These are phyloP conservation scores for Psephotus haematonotus DNA, from an alignment of 2,113 vertebrate genomes.

Conservation along the genomic window DNA sequence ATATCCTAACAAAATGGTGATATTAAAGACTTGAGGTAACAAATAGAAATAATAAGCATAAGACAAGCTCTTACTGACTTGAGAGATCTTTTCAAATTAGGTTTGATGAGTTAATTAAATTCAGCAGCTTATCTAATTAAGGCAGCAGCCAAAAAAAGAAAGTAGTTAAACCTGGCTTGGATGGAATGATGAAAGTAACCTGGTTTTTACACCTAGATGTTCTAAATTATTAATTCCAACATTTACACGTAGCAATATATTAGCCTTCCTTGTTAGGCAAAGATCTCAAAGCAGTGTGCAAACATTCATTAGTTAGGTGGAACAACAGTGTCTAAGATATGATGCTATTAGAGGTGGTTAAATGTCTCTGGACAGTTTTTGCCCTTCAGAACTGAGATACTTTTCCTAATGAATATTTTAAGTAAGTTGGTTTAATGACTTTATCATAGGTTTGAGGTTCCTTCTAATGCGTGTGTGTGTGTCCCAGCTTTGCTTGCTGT, in stretches of 20 bases:
- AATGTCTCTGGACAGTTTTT: neutral
- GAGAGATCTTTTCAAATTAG: slow-evolving; percentile 40
- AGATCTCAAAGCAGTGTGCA: neutral
- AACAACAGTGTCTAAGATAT: neutral
- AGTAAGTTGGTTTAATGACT: neutral
- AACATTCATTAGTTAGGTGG: neutral
- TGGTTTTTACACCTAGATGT: neutral
- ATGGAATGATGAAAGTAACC: neutral
- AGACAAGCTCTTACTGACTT: slow-evolving; percentile 5
- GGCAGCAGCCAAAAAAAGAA: slow-evolving; percentile 4
- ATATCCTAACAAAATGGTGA: neutral
- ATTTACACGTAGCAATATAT: neutral
- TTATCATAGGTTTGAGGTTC: neutral
- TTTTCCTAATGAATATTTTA: neutral
- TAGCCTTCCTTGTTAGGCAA: neutral
- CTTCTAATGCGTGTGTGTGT: fast-evolving
- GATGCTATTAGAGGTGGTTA: neutral
- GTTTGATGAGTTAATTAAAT: slow-evolving; percentile 68
- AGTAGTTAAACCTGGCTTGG: slow-evolving; percentile 27
- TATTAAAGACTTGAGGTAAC: neutral
- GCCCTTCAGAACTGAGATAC: neutral
- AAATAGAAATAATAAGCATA: slow-evolving; percentile 23
- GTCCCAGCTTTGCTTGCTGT: fast-evolving
- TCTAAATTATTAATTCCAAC: neutral
- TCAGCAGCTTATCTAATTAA: slow-evolving; percentile 47